These are phyloP conservation scores for Protodeltote pygarga DNA, from an alignment of 2,888 invertebrate genomes.

Conservation along the genomic window DNA sequence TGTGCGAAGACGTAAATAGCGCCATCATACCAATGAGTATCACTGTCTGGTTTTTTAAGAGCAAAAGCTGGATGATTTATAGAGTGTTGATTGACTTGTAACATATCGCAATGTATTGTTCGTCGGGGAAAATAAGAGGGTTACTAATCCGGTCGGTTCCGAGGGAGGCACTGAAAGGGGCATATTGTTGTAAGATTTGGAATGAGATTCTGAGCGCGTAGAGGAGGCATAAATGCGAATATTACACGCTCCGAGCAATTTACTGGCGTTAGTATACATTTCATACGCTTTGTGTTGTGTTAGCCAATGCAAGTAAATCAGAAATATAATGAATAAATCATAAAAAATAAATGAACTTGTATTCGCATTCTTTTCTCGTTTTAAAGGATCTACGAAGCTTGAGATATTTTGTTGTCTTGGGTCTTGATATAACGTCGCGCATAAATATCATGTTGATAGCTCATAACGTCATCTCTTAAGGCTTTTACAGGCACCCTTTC, in stretches of 20 bases:
- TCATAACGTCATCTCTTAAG: constrained; percentile 20
- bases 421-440: constrained; percentile 20
- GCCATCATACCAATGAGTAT: constrained; percentile 11
- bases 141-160: constrained; percentile 22
- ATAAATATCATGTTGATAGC: constrained; percentile 20
- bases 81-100: constrained; percentile 39
- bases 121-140: constrained; percentile 31
- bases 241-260: constrained; percentile 34
- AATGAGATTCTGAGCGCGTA: constrained; percentile 45
- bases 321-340: constrained; percentile 45
- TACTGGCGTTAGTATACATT: constrained; percentile 35
- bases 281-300: constrained; percentile 26
- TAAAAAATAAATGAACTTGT: constrained; percentile 38
- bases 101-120: constrained; percentile 27
- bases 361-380: constrained; percentile 19
- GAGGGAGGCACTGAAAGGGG: constrained; percentile 18
- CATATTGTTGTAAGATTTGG: constrained; percentile 43
- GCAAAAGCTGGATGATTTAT: constrained; percentile 24
- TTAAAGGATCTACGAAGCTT: neutral
- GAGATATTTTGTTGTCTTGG: constrained; percentile 2
- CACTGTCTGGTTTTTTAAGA: constrained; percentile 2
- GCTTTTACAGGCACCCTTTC: no score
- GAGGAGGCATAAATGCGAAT: constrained; percentile 34
- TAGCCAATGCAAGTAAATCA: constrained; percentile 42
- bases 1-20: constrained; percentile 20